Evolutionary conservation across 1,140 invertebrate genomes (phyloP).

Genomic region (Physella acuta): DNA sequence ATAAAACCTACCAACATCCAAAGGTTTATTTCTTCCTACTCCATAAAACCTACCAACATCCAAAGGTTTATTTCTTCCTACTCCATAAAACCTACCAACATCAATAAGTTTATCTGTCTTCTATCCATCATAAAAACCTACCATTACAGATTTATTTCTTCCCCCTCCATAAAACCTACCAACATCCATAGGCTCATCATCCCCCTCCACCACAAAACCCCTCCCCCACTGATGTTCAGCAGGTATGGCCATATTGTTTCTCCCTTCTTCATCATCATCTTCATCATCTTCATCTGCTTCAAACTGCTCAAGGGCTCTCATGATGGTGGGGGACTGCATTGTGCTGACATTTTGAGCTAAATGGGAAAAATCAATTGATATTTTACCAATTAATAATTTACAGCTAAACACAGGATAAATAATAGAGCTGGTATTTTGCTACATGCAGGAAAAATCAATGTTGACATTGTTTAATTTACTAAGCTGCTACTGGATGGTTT

Average conservation of each 20-base stretch:
- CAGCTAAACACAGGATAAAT: not conserved
- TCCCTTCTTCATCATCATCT: slow-evolving; percentile 2
- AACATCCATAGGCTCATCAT: slow-evolving; percentile 8
- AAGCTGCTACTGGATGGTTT: too few relatives aligned
- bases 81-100: too few relatives aligned
- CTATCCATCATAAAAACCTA: slow-evolving; percentile 27
- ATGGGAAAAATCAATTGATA: too few relatives aligned
- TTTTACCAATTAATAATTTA: not conserved
- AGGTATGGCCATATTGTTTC: slow-evolving; percentile 1
- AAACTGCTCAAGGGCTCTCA: not conserved
- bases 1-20: too few relatives aligned
- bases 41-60: too few relatives aligned
- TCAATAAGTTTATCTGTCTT: slow-evolving; percentile 2
- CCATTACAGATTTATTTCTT: slow-evolving; percentile 29
- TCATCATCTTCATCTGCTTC: not conserved
- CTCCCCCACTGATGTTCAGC: slow-evolving; percentile 32
- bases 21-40: too few relatives aligned
- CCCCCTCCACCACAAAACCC: slow-evolving; percentile 25
- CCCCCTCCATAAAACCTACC: slow-evolving; percentile 1
- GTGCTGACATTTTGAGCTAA: not conserved
- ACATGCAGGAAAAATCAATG: too few relatives aligned
- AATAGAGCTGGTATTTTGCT: too few relatives aligned
- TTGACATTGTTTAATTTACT: too few relatives aligned
- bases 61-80: too few relatives aligned
- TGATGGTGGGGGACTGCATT: not conserved